Evolutionary conservation across 2,888 invertebrate genomes (phyloP).

Genomic region (Agonum fuliginosum): DNA sequence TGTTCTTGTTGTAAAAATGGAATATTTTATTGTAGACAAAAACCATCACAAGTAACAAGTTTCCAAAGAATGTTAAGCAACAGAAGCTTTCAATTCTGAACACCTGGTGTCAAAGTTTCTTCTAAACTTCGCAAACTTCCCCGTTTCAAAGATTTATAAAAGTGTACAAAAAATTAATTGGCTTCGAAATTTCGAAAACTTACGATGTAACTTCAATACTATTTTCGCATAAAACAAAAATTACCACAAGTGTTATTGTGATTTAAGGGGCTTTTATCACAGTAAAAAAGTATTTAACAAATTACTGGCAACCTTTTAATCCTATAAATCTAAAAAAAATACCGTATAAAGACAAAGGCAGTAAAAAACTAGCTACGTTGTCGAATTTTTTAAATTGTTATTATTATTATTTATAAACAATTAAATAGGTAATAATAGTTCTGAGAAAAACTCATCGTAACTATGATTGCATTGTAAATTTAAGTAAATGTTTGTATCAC

Average conservation of each 20-base stretch:
- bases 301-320: no score
- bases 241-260: slow-evolving; percentile 1
- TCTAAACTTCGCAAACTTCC: slow-evolving; percentile 32
- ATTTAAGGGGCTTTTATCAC: no score
- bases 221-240: slow-evolving; percentile 23
- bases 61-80: slow-evolving; percentile 33
- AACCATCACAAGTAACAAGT: slow-evolving; percentile 18
- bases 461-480: no score
- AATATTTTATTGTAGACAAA: slow-evolving; percentile 31
- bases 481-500: no score
- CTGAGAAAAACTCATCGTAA: no score
- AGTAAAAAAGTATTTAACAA: no score
- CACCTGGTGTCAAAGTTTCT: slow-evolving; percentile 47
- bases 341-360: no score
- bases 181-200: slow-evolving; percentile 19
- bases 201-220: background rate
- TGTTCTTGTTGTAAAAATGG: background rate
- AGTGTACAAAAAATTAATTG: slow-evolving; percentile 28
- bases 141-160: slow-evolving; percentile 28
- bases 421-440: no score
- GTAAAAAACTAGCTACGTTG: no score
- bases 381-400: no score
- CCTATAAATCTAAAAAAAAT: no score
- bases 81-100: slow-evolving; percentile 31
- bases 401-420: no score